phyloP scores from a whole-genome alignment of 2,113 vertebrate species.

The Vulpes lagopus region DNA sequence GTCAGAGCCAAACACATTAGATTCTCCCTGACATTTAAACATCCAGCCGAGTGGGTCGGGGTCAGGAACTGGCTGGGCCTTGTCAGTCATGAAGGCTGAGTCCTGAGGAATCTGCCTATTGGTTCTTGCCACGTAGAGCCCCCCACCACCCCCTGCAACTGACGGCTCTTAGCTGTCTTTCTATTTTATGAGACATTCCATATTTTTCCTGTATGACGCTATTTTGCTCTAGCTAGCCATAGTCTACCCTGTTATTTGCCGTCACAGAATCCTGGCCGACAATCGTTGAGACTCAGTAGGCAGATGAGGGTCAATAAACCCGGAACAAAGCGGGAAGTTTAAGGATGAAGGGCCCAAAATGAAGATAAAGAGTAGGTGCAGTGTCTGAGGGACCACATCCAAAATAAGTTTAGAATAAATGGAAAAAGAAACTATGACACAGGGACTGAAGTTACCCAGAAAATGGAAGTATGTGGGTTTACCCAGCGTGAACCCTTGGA shows the following conservation, averaged over 20 bases:
- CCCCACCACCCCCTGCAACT: fast-evolving
- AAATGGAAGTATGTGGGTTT: neutral
- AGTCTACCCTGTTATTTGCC: neutral
- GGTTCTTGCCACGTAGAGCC: too few relatives aligned
- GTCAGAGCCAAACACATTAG: neutral
- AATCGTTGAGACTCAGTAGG: fast-evolving
- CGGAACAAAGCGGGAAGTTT: neutral
- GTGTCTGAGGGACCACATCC: neutral
- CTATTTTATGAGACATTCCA: neutral
- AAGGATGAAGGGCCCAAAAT: too few relatives aligned
- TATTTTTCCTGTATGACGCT: neutral
- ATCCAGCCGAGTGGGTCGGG: neutral
- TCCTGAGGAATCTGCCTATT: fast-evolving
- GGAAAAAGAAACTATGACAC: neutral
- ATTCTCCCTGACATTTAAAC: neutral
- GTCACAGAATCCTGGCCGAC: neutral
- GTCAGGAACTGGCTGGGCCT: neutral
- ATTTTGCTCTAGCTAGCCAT: neutral
- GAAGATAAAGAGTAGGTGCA: fast-evolving
- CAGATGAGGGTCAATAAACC: fast-evolving
- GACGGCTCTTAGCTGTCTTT: neutral
- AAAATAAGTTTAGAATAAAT: neutral
- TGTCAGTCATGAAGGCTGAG: fast-evolving
- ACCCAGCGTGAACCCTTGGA: neutral
- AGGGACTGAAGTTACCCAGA: neutral